Evolutionary conservation across 2,113 vertebrate genomes (phyloP).

Genomic region (Scomber japonicus): DNA sequence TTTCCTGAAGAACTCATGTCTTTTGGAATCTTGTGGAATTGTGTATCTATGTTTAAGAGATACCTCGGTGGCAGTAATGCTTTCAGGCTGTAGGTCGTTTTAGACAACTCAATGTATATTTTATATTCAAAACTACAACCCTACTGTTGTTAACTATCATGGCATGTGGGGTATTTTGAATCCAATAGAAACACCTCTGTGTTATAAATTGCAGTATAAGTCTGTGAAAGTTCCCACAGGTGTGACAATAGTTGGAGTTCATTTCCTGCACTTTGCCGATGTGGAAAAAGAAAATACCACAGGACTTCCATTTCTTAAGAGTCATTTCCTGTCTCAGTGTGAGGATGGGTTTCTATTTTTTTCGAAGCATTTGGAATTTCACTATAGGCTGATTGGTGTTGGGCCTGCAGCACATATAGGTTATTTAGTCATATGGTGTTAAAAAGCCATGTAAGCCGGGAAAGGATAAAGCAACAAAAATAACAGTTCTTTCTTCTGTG

Average conservation of each 20-base stretch:
- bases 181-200: neutral
- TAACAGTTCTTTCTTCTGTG: neutral
- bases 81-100: neutral
- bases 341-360: conserved; percentile 1
- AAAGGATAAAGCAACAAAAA: neutral
- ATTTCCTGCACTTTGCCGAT: conserved; percentile 31
- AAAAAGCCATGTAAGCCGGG: neutral
- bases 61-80: no score
- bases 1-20: neutral
- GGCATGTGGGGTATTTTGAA: neutral
- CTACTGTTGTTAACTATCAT: neutral
- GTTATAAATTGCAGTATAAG: neutral
- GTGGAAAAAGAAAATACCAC: conserved; percentile 48
- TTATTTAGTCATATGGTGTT: neutral
- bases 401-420: neutral
- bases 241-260: neutral
- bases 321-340: conserved; percentile 49
- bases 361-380: conserved; percentile 42
- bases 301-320: conserved; percentile 44
- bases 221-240: conserved; percentile 13
- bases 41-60: no score
- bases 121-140: neutral
- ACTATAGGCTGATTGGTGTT: conserved; percentile 17
- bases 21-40: neutral
- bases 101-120: neutral